Base-by-base conservation (phyloP, 2,888 invertebrate genomes). In the Neocrepidodera transversa region DNA sequence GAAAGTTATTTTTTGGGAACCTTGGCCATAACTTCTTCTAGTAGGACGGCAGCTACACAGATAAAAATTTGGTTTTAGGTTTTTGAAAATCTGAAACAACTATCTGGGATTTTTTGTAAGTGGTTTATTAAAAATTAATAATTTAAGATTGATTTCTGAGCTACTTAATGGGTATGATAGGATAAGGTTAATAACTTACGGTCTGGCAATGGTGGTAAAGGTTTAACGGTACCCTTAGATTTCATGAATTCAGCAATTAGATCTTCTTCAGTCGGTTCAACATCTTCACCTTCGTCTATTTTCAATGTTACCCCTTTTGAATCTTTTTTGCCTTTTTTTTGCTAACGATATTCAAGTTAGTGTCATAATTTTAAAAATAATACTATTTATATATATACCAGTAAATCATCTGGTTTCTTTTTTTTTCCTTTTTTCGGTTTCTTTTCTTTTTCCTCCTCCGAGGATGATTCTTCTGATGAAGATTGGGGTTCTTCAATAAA, bases 211-310 rank as follows among this genome's bases (percentile, higher is more conserved):
- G 40, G 40, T 16, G 40, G 40, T 40, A 17, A 7, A 1, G 40
- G 40, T 13, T 18, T 40, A 10, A 6, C 3, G 7, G 90, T 90
- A 0, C 90, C 90, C 30, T 35, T 57, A 20, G 40, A 18, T 57
- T 50, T 57, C 10, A 54, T 49, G 2, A 65, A 40, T 32, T 63
- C 57, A 1, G 60, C 63, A 10, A 60, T 2, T 2, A 45, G 30
- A 11, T 54, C 49, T 1, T 51, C 57, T 13, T 47, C 17, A 3
- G 40, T 18, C 1, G 17, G 6, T 30, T 30, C 30, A 10, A 2
- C 30, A 3, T n/a, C 40, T 14, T 60, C 55, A 8, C 58, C 40
- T 7, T 58, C 20, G 6, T 53, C 58, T 8, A 30, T 14, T 28
- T 58, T 58, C 20, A 14, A 1, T 49, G 42, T 52, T 35, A 56